These are phyloP conservation scores for Cyanistes caeruleus DNA, from an alignment of 2,113 vertebrate genomes.

Conservation along the genomic window DNA sequence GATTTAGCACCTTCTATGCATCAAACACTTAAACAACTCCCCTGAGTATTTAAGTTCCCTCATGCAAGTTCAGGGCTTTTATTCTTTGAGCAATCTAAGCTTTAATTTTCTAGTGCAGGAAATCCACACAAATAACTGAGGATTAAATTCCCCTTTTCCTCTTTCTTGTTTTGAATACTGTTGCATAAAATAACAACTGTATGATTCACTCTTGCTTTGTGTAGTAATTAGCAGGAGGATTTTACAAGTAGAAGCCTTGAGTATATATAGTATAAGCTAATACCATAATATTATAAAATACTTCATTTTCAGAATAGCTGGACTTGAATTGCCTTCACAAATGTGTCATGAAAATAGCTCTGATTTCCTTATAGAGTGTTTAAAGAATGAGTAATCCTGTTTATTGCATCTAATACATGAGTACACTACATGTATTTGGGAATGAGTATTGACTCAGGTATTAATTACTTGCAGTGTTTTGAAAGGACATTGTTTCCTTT, in stretches of 20 bases:
- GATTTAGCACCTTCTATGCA: background rate
- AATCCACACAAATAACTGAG: background rate
- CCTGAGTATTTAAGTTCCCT: background rate
- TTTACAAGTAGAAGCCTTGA: background rate
- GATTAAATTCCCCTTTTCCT: background rate
- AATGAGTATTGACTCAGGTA: background rate
- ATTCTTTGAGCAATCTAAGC: background rate
- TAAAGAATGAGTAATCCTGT: background rate
- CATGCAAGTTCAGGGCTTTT: background rate
- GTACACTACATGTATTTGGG: background rate
- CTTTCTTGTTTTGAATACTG: background rate
- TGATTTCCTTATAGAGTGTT: background rate
- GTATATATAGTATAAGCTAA: background rate
- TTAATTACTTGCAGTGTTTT: constrained; percentile 29
- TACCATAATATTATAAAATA: background rate
- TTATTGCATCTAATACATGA: background rate
- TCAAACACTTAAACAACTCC: background rate
- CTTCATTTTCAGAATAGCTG: background rate
- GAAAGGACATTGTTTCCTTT: background rate
- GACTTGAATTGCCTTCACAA: background rate
- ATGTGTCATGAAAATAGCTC: background rate
- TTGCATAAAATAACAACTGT: background rate
- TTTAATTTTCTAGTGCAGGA: background rate
- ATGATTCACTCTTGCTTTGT: background rate
- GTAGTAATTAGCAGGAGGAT: background rate